Evolutionary conservation across 2,888 invertebrate species (phyloP).

Genomic region (Shargacucullia verbasci): DNA sequence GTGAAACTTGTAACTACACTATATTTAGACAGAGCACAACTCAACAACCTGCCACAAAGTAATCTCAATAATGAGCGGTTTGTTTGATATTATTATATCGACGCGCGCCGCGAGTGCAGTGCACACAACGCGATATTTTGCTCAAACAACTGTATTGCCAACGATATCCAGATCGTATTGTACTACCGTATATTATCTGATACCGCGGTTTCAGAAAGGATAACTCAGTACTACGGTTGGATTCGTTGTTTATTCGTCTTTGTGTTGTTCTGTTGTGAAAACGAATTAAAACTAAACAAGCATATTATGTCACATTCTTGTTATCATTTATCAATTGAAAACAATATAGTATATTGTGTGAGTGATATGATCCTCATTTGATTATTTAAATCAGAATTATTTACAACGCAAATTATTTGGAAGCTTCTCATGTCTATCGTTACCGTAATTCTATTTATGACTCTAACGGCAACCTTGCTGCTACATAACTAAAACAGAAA

Average conservation of each 20-base stretch:
- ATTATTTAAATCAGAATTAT: too few species aligned
- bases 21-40: too few species aligned
- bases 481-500: background rate
- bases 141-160: conserved; percentile 24
- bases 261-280: conserved; percentile 5
- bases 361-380: too few species aligned
- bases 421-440: too few species aligned
- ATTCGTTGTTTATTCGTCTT: conserved; percentile 1
- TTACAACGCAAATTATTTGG: too few species aligned
- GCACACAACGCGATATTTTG: conserved; percentile 44
- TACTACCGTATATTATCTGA: conserved; percentile 10
- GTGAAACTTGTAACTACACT: too few species aligned
- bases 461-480: too few species aligned
- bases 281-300: too few species aligned
- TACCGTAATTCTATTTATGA: too few species aligned
- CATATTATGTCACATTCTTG: too few species aligned
- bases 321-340: too few species aligned
- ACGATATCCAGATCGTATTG: conserved; percentile 9
- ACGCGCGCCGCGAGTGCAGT: conserved; percentile 32
- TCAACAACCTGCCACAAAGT: conserved; percentile 13
- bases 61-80: conserved; percentile 43
- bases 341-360: too few species aligned
- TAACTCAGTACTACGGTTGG: conserved; percentile 6
- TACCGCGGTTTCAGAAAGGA: conserved; percentile 16
- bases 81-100: conserved; percentile 17